Conservation (phyloP, 2,113 vertebrate genomes). For the Pterocles orientalis region DNA sequence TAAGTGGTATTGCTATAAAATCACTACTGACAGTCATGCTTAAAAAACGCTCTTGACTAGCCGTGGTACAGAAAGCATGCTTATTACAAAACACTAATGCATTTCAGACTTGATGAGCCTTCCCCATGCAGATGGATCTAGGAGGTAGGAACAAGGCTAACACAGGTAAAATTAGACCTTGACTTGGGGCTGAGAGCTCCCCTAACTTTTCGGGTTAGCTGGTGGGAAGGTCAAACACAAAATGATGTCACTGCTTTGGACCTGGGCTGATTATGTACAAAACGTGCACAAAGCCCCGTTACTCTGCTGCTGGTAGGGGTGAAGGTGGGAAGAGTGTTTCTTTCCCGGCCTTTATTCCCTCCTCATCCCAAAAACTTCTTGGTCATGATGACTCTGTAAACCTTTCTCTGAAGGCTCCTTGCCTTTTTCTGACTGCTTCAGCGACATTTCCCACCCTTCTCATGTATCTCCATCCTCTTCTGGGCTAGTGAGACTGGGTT, state of each 20-base stretch:
- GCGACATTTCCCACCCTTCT: background rate
- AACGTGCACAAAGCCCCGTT: fast-evolving
- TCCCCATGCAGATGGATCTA: background rate
- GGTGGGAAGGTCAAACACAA: background rate
- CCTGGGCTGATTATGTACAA: background rate
- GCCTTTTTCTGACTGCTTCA: background rate
- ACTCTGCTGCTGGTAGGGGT: background rate
- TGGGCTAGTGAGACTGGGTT: background rate
- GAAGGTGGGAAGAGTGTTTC: background rate
- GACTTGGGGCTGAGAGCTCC: background rate
- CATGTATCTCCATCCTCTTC: background rate
- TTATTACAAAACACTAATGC: background rate
- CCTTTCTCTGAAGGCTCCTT: background rate
- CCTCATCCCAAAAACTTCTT: background rate
- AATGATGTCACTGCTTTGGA: background rate
- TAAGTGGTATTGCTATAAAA: background rate
- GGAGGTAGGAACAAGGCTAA: background rate
- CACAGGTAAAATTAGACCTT: background rate
- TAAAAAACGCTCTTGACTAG: background rate
- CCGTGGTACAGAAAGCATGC: background rate
- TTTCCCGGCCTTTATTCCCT: background rate
- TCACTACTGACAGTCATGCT: background rate
- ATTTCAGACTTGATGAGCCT: background rate
- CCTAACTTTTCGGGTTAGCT: background rate
- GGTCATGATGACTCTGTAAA: background rate